Percentiles rank a stretch among this genome's conserved stretches.
Evolutionary conservation across 2,797 vertebrate species (phyloP).

Genomic region (Telmatherina bonti): DNA sequence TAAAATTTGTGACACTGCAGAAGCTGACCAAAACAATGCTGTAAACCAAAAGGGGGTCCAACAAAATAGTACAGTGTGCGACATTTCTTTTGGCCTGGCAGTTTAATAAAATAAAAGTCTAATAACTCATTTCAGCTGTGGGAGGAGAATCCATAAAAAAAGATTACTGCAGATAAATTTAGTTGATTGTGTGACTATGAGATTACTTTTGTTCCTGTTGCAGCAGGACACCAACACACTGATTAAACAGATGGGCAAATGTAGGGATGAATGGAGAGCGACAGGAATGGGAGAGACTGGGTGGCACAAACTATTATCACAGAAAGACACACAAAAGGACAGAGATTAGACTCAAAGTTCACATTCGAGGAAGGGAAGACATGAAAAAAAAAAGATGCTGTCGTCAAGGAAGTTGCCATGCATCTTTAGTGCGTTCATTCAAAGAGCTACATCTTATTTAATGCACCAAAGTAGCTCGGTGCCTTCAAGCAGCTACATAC

Average conservation of each 20-base stretch:
- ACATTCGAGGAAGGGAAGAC: slow-evolving; percentile 15
- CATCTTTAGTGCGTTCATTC: background rate
- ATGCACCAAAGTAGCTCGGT: slow-evolving; percentile 12
- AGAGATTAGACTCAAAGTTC: slow-evolving; percentile 8
- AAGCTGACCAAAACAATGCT: no score
- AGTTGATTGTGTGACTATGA: slow-evolving; percentile 4
- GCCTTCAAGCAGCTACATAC: slow-evolving; percentile 39
- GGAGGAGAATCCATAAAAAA: slow-evolving; percentile 7
- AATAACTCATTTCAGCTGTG: background rate
- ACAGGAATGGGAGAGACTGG: slow-evolving; percentile 17
- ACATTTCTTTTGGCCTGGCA: no score
- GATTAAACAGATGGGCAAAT: slow-evolving; percentile 41
- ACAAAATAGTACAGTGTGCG: no score
- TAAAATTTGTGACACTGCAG: no score
- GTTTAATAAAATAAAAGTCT: background rate
- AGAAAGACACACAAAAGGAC: slow-evolving; percentile 16
- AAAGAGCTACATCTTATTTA: slow-evolving; percentile 14
- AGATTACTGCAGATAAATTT: slow-evolving; percentile 22
- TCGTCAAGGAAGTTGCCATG: background rate
- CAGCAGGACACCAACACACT: slow-evolving; percentile 14
- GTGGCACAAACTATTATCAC: slow-evolving; percentile 19
- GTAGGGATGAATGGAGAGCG: slow-evolving; percentile 9
- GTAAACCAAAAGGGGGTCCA: no score
- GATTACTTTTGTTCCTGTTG: slow-evolving; percentile 24
- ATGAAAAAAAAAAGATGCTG: background rate